These are phyloP conservation scores for Cichladusa arquata DNA, from an alignment of 2,113 vertebrate species.

Conservation along the genomic window DNA sequence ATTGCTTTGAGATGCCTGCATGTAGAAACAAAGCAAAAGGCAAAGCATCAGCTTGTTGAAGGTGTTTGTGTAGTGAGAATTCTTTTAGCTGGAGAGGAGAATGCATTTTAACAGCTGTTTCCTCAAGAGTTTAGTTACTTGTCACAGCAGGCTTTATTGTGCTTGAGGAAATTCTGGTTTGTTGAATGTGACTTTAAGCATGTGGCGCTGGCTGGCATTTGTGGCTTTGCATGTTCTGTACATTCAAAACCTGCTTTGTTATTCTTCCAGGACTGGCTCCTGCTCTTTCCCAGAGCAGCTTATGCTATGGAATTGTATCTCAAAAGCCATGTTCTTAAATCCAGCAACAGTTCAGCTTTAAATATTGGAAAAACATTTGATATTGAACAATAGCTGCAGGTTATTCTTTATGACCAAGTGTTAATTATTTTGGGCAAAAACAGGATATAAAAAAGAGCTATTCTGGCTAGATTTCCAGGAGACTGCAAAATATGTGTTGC, in stretches of 20 bases:
- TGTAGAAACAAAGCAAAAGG: background rate
- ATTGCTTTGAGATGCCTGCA: background rate
- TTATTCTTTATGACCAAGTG: background rate
- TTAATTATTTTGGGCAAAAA: background rate
- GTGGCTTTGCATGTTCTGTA: slow-evolving; percentile 2
- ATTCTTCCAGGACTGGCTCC: background rate
- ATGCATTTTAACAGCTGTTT: background rate
- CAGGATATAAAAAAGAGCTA: background rate
- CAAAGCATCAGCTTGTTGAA: background rate
- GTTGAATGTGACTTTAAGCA: background rate
- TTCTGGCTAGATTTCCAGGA: background rate
- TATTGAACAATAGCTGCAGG: background rate
- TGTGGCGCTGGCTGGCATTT: background rate
- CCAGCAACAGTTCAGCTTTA: background rate
- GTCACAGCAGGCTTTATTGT: background rate
- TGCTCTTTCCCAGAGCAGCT: background rate
- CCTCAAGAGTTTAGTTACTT: background rate
- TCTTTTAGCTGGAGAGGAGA: background rate
- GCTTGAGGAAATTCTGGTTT: background rate
- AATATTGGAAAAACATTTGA: background rate
- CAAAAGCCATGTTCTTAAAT: background rate
- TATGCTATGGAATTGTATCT: background rate
- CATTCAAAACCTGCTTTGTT: background rate
- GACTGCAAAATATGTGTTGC: background rate
- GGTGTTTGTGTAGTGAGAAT: background rate